phyloP scores from a whole-genome alignment of 2,113 vertebrate species.

The Corythoichthys haematopterus region DNA sequence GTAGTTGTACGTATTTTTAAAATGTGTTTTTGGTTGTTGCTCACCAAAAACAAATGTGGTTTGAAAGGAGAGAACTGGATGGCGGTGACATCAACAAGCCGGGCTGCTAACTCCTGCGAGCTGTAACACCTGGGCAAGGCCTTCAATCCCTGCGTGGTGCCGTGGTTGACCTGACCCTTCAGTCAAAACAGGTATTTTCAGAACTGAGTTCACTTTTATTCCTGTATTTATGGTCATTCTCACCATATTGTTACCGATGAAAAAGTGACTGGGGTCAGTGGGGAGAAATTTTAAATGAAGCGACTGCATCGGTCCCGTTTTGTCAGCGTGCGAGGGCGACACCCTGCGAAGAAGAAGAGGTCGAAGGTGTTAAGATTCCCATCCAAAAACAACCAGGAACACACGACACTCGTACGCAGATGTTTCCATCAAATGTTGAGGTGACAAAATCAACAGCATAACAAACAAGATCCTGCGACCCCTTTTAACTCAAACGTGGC shows the following conservation, averaged over 20 bases:
- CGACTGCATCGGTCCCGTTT: constrained; percentile 59
- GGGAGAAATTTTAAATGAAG: constrained; percentile 82
- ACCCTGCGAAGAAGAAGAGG: constrained; percentile 56
- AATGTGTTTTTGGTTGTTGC: constrained; percentile 16
- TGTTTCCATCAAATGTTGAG: constrained; percentile 23
- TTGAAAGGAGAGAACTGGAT: constrained; percentile 86
- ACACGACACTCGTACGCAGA: constrained; percentile 9
- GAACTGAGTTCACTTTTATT: neutral
- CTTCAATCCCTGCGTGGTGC: constrained; percentile 79
- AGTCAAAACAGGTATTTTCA: constrained; percentile 7
- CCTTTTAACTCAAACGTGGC: constrained; percentile 8
- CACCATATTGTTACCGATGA: constrained; percentile 87
- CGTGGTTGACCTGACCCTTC: constrained; percentile 82
- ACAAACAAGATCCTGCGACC: constrained; percentile 45
- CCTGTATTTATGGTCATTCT: constrained; percentile 42
- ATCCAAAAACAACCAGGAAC: constrained; percentile 32
- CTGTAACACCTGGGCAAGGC: constrained; percentile 79
- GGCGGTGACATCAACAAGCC: constrained; percentile 74
- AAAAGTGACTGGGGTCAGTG: constrained; percentile 82
- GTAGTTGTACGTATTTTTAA: too few relatives aligned
- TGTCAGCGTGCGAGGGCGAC: constrained; percentile 48
- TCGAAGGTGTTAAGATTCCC: constrained; percentile 19
- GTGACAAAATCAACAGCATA: constrained; percentile 37
- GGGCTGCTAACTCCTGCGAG: constrained; percentile 62
- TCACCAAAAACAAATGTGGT: constrained; percentile 85